Evolutionary conservation across 2,113 vertebrate genomes (phyloP).

Genomic region (Rhinopomastus cyanomelas): DNA sequence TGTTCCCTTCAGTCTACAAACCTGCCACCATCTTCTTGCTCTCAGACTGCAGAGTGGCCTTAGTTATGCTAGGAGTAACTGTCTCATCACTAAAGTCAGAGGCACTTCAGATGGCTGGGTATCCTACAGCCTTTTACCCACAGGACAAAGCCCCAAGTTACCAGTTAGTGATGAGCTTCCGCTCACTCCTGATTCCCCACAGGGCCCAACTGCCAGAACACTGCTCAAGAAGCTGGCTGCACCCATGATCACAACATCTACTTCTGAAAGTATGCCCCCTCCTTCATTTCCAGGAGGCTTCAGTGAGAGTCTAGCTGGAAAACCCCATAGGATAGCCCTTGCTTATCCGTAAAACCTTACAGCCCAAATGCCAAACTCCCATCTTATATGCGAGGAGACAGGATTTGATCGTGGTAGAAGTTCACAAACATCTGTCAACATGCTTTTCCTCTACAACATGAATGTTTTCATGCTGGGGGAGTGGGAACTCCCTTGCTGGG

Average conservation of each 20-base stretch:
- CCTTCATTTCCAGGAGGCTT: not conserved
- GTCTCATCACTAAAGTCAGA: fast-evolving
- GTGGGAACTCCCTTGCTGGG: not conserved
- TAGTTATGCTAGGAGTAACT: not conserved
- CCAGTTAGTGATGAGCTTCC: not conserved
- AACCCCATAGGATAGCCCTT: not conserved
- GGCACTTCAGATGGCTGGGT: not conserved
- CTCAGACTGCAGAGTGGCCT: fast-evolving
- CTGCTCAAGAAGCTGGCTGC: not conserved
- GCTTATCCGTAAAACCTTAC: not conserved
- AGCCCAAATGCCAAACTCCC: not conserved
- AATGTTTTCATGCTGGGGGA: conserved; percentile 5
- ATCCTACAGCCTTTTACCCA: not conserved
- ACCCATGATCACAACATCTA: fast-evolving
- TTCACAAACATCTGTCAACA: not conserved
- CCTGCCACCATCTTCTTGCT: not conserved
- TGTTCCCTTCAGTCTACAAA: fast-evolving
- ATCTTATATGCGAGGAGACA: not conserved
- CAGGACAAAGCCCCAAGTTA: not conserved
- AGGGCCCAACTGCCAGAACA: fast-evolving
- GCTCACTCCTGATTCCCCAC: not conserved
- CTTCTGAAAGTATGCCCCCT: not conserved
- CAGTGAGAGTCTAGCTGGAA: not conserved
- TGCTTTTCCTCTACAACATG: not conserved
- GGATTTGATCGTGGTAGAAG: not conserved